Evolutionary conservation across 2,113 vertebrate genomes (phyloP), one percentile per base, ranked within the genome.

Genomic region (Anarhynchus alexandrinus): DNA sequence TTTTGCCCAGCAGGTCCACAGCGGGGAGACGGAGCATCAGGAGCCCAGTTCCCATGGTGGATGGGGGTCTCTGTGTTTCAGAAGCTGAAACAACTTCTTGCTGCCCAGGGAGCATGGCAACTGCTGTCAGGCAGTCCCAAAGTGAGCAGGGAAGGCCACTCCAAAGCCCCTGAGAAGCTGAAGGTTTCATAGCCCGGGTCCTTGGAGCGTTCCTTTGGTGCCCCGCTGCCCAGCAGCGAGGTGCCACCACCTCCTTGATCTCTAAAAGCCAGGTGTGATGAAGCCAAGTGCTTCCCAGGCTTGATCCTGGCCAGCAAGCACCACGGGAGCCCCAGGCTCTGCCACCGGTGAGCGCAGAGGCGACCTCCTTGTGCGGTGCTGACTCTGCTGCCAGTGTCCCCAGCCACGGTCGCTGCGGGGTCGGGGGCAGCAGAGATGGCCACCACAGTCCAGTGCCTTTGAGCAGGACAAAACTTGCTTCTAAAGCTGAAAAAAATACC

Each of bases 391-490:
- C 72, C 47, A 18, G 40, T 14, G 14, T 57, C 36, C 29, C n/a
- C 79, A 52, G 83, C 13, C 2, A 0, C 0, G 0, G 30, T 40
- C 6, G 1, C 49, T 58, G 30, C 30, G 66, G 51, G 25, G 12
- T 74, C 5, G 9, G 18, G 34, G 14, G 2, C 61, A 84, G 79
- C 42, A 84, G 67, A 80, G 21, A 8, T 42, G 43, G 30, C 36
- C 38, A n/a, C 32, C 42, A 58, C 0, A 0, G 12, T 40, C 61
- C 25, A 32, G 42, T 45, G 36, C 32, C 29, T 55, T 66, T 77
- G 23, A 59, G 5, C 13, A 26, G 62, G 38, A 30, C 10, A 74
- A 51, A 91, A 69, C 21, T 62, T 69, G 36, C 54, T 32, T 57
- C 32, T 57, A 79, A 94, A 42, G 17, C 59, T 65, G 36, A 40